Evolutionary conservation across 2,888 invertebrate species (phyloP).

Genomic region (Sinhomidia bicolor): DNA sequence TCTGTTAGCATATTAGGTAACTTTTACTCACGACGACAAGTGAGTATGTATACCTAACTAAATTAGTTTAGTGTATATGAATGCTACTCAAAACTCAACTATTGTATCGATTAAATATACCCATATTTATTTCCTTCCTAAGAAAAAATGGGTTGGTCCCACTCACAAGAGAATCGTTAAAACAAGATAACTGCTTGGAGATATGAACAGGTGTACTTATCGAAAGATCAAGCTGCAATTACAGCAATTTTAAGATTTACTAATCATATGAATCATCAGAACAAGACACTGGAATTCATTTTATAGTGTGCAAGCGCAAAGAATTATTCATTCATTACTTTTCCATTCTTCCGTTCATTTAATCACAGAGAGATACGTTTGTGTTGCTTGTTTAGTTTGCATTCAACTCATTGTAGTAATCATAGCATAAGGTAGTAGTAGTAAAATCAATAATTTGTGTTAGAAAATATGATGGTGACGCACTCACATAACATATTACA

Average conservation of each 20-base stretch:
- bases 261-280: conserved; percentile 37
- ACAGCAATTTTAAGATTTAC: conserved; percentile 25
- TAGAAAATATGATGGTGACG: too few species aligned
- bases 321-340: background rate
- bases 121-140: conserved; percentile 42
- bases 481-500: too few species aligned
- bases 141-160: conserved; percentile 48
- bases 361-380: too few species aligned
- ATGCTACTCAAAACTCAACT: background rate
- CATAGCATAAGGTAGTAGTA: background rate
- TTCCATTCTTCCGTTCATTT: background rate
- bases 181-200: background rate
- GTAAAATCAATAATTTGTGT: background rate
- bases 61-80: conserved; percentile 43
- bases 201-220: conserved; percentile 15
- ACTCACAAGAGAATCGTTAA: conserved; percentile 1
- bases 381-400: too few species aligned
- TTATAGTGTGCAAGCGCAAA: background rate
- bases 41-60: conserved; percentile 20
- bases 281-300: background rate
- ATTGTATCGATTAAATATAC: conserved; percentile 51
- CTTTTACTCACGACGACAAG: too few species aligned
- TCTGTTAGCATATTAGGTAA: background rate
- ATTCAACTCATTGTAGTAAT: too few species aligned
- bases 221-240: conserved; percentile 22